phyloP scores from a whole-genome alignment of 2,888 invertebrate species.

The Polylopha cassiicola region DNA sequence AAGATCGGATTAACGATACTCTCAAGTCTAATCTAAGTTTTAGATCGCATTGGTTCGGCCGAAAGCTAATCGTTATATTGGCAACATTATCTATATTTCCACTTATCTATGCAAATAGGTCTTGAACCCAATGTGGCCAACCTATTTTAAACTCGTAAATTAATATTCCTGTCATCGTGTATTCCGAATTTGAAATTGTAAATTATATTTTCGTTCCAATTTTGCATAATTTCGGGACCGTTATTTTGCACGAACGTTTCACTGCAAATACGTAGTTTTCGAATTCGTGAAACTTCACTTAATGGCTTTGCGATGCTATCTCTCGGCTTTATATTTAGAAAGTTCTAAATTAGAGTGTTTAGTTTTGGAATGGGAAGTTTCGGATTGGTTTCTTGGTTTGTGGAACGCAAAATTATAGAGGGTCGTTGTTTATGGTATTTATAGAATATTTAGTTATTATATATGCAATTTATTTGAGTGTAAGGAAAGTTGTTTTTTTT shows the following conservation, averaged over 20 bases:
- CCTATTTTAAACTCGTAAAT: conserved; percentile 1
- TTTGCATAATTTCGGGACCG: conserved; percentile 49
- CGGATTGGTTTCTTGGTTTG: background rate
- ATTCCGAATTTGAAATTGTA: conserved; percentile 12
- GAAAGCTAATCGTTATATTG: too few species aligned
- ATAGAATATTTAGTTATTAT: too few species aligned
- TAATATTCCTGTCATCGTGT: conserved; percentile 3
- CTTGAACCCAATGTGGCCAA: too few species aligned
- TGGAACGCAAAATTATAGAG: too few species aligned
- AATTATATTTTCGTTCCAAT: conserved; percentile 17
- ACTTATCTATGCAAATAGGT: too few species aligned
- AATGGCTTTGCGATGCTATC: conserved; percentile 24
- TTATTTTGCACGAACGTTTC: conserved; percentile 52
- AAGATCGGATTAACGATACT: too few species aligned
- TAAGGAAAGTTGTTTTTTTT: too few species aligned
- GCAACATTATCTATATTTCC: too few species aligned
- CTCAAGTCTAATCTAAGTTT: too few species aligned
- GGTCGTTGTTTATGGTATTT: too few species aligned
- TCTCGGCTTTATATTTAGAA: conserved; percentile 19
- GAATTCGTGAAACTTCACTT: conserved; percentile 22
- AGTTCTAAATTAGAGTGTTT: conserved; percentile 15
- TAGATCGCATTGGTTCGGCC: too few species aligned
- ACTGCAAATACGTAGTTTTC: conserved; percentile 27
- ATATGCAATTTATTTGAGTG: too few species aligned
- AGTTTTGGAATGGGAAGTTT: conserved; percentile 5